Evolutionary conservation across 2,888 invertebrate species (phyloP).

Genomic region (Caenorhabditis angaria): DNA sequence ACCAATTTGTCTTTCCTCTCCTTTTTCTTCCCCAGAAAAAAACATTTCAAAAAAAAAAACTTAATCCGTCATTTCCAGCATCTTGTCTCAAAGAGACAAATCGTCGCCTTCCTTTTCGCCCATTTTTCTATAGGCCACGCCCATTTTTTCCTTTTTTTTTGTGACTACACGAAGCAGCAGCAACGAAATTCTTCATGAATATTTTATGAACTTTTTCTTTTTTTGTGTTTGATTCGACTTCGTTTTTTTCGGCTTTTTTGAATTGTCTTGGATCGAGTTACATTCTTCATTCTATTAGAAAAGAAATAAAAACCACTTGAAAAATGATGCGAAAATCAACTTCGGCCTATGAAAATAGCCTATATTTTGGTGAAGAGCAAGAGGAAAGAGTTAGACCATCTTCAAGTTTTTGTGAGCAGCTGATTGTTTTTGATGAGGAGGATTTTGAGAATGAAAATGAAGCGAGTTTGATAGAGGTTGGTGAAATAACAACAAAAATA

Average conservation of each 20-base stretch:
- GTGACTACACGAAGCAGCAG: not conserved
- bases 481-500: no score
- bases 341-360: constrained; percentile 32
- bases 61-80: constrained; percentile 2
- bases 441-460: constrained; percentile 15
- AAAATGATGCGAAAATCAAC: not conserved
- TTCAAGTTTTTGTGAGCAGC: constrained; percentile 18
- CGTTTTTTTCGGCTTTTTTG: not conserved
- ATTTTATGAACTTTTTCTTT: not conserved
- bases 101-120: not conserved
- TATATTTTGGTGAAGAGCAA: constrained; percentile 19
- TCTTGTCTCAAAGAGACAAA: not conserved
- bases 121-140: not conserved
- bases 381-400: constrained; percentile 9
- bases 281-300: not conserved
- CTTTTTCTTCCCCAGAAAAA: constrained; percentile 7
- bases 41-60: no score
- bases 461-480: not conserved
- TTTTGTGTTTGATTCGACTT: not conserved
- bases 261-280: not conserved
- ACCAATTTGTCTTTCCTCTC: constrained; percentile 6
- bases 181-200: not conserved
- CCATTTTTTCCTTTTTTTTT: not conserved
- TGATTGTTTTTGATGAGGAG: constrained; percentile 2
- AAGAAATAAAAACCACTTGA: not conserved